Evolutionary conservation across 2,113 vertebrate genomes (phyloP), one percentile per base, ranked within the genome.

Genomic region (Urocitellus parryii): DNA sequence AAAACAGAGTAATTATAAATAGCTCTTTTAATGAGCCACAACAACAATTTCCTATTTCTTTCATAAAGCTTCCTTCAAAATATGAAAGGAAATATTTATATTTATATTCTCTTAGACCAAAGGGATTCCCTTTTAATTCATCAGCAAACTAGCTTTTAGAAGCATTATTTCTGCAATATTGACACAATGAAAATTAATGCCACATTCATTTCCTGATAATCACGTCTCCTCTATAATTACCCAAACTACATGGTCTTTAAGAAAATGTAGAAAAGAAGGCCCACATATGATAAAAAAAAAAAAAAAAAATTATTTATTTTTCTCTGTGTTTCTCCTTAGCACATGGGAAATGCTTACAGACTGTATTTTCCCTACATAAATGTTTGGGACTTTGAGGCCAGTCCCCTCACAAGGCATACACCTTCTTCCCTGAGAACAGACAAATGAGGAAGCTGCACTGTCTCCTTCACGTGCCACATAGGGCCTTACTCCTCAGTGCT

Each of bases 21-120:
- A 93, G 97, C 92, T 97, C 78, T 95, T 98, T 96, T 98, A 98
- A 98, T 98, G 39, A 92, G 74, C 92, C 96, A 97, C 97, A 98
- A 98, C 97, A 98, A 97, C 97, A 97, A 98, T 96, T 98, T 88
- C 77, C 51, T 61, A 73, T 88, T 97, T 96, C 88, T 94, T 95
- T 95, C 79, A 73, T 72, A 83, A 93, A 94, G 22, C 27, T 63
- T 84, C 45, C 94, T 98, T 22, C 42, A 97, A 90, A 93, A 94
- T 96, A 96, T 96, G 61, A 42, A 58, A 98, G 90, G 84, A 98
- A 98, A 98, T 96, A 98, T 82, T 91, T 97, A 97, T 96, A 96
- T 97, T 98, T 97, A 76, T 7, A 0, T 97, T 97, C 91, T 85
- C 94, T 96, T 92, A 96, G 95, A 97, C 78, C 88, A 81, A 85